Evolutionary conservation across 2,888 invertebrate species (phyloP), one percentile per base, ranked within the genome.

Genomic region (Thecocarcelia acutangulata): DNA sequence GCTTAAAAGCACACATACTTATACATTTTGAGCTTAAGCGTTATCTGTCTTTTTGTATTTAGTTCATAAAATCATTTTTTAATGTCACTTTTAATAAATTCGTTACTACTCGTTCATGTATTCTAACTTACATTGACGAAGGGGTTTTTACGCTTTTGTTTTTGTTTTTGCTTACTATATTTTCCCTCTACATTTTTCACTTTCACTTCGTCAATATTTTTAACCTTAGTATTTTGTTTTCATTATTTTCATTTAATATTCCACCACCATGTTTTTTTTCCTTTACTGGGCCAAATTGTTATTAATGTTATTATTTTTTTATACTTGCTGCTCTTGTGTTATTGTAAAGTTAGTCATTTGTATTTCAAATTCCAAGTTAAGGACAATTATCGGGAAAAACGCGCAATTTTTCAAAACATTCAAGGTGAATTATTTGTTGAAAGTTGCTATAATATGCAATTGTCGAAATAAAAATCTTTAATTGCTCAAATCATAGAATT

Each of bases 231-330:
- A 50, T 24, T 73, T 58, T 50, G 24, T 59, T 50, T 46, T 28
- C 15, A 48, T 40, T 69, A 46, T 63, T 58, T 46, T 17, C 37
- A 80, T 59, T 82, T 78, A 80, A 69, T 77, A 52, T 66, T 48
- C 59, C 73, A 46, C 52, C 59, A 40, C 24, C 37, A 48, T 50
- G n/a, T 70, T 56, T 21, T 5, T 33, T 28, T 28, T 77, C 4
- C 56, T 48, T 33, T 61, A 59, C 54, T 46, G 33, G 54, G 40
- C 40, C 73, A 74, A 66, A 63, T 78, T 61, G 42, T 73, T 76
- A 76, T 68, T 82, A 70, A 66, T 70, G 54, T 74, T 78, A 44
- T 78, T 66, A 52, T 59, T 68, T 54, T n/a, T 61, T 66, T 19
- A 40, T 58, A 24, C 15, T 40, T 68, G 42, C 21, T 66, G 52